Conservation (phyloP, 35 echinoderm and acorn worm species). For the Strongylocentrotus purpuratus region DNA sequence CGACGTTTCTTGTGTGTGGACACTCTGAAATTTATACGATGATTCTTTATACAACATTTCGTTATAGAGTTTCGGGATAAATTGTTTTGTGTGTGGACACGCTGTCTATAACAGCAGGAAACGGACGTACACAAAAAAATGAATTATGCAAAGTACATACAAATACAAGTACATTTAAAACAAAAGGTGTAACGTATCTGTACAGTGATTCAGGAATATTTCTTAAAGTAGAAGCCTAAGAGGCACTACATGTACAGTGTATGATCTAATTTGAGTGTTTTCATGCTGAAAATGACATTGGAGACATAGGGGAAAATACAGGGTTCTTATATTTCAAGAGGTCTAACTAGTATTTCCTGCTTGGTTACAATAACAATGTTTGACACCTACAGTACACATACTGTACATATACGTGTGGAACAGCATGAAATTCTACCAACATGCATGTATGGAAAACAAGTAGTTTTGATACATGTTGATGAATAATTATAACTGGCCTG, state of each 20-base stretch:
- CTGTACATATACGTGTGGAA: neutral
- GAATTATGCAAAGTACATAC: no score
- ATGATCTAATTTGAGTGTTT: neutral
- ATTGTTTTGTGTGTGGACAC: no score
- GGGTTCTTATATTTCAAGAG: neutral
- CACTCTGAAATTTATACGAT: no score
- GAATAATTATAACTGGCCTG: no score
- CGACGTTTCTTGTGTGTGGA: no score
- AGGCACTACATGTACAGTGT: neutral
- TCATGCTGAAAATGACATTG: neutral
- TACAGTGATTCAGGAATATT: no score
- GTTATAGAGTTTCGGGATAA: no score
- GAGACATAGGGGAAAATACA: neutral
- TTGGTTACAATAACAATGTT: neutral
- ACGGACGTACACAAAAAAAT: no score
- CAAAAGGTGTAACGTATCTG: neutral
- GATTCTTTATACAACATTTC: no score
- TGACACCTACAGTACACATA: neutral
- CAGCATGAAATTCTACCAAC: neutral
- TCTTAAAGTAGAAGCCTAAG: no score
- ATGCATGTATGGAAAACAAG: neutral
- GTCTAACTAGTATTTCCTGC: constrained; percentile 1
- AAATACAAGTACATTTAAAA: no score
- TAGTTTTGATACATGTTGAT: neutral
- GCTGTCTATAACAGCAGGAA: no score